These are phyloP conservation scores for Toxonevra muliebris DNA, from an alignment of 2,888 invertebrate species.

Conservation along the genomic window DNA sequence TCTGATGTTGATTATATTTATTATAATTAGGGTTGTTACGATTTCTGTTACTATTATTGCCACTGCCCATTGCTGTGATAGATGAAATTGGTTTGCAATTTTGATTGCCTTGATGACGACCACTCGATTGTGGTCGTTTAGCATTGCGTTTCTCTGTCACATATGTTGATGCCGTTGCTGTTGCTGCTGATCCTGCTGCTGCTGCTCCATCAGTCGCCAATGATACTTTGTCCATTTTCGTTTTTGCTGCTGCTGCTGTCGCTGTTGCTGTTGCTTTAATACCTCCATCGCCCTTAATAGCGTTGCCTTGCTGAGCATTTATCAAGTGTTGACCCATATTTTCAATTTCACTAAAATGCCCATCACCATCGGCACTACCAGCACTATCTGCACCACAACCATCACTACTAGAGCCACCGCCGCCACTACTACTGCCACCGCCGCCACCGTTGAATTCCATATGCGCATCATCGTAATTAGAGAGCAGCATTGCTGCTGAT, in stretches of 20 bases:
- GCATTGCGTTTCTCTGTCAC: slow-evolving; percentile 55
- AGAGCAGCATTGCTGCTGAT: slow-evolving; percentile 41
- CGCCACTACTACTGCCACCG: slow-evolving; percentile 52
- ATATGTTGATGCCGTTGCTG: not conserved
- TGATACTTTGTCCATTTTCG: slow-evolving; percentile 28
- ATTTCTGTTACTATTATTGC: slow-evolving; percentile 44
- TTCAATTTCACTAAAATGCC: slow-evolving; percentile 65
- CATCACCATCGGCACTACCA: slow-evolving; percentile 62
- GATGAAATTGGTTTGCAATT: slow-evolving; percentile 32
- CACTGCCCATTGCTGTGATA: slow-evolving; percentile 39
- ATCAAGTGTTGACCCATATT: slow-evolving; percentile 65
- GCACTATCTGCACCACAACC: slow-evolving; percentile 60
- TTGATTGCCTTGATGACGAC: slow-evolving; percentile 51
- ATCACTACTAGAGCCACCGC: slow-evolving; percentile 47
- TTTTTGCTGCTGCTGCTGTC: slow-evolving; percentile 30
- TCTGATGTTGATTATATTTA: slow-evolving; percentile 34
- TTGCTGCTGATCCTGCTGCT: slow-evolving; percentile 31
- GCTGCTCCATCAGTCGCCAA: slow-evolving; percentile 28
- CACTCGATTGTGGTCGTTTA: slow-evolving; percentile 58
- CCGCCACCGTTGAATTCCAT: slow-evolving; percentile 48
- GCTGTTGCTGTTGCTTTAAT: slow-evolving; percentile 40
- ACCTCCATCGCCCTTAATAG: slow-evolving; percentile 44
- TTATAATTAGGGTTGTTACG: slow-evolving; percentile 37
- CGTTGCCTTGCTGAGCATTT: slow-evolving; percentile 48
- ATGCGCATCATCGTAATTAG: slow-evolving; percentile 51